A percentile compares a stretch with the other conserved stretches of the same genome.
Evolutionary conservation across 2,113 vertebrate genomes (phyloP).

Genomic region (Perca schrenkii): DNA sequence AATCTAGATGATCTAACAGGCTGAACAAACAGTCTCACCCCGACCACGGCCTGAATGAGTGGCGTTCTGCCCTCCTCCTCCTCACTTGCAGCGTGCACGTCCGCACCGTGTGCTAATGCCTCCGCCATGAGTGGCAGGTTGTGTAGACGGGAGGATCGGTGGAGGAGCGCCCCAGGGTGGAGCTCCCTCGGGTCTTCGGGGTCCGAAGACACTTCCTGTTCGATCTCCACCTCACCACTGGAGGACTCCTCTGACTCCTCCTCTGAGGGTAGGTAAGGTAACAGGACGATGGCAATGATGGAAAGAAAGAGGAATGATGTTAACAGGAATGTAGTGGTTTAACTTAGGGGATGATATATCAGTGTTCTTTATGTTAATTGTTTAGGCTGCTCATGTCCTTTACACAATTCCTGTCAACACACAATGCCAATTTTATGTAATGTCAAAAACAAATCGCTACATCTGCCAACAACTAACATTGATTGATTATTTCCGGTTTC

Average conservation of each 20-base stretch:
- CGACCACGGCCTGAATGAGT: conserved; percentile 94
- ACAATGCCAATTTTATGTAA: neutral
- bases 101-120: conserved; percentile 95
- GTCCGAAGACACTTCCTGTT: conserved; percentile 83
- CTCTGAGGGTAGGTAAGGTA: conserved; percentile 50
- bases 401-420: neutral
- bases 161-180: conserved; percentile 88
- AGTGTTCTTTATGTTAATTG: neutral
- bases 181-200: conserved; percentile 83
- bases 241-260: conserved; percentile 84
- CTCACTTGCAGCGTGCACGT: conserved; percentile 89
- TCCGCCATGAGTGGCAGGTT: conserved; percentile 95
- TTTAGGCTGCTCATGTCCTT: neutral
- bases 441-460: neutral
- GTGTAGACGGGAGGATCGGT: conserved; percentile 89
- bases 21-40: conserved; percentile 84
- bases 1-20: neutral
- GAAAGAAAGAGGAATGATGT: neutral
- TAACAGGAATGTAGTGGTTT: neutral
- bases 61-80: conserved; percentile 92
- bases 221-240: conserved; percentile 84
- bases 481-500: neutral
- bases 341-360: too few relatives aligned
- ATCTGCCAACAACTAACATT: neutral
- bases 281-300: neutral